phyloP scores from a whole-genome alignment of 2,113 vertebrate species.

The Upupa epops region DNA sequence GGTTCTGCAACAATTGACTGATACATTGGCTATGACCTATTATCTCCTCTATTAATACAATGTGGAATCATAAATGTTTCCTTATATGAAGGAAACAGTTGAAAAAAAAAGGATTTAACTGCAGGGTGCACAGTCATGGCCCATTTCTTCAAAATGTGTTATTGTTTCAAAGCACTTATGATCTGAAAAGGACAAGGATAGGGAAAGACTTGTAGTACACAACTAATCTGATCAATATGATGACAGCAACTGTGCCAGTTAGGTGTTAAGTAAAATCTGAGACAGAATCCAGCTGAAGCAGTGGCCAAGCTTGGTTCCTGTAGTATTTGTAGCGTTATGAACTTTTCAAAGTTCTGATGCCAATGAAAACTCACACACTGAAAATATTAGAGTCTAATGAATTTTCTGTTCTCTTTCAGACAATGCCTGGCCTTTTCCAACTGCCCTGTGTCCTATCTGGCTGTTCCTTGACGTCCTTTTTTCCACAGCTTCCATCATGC shows the following conservation, averaged over 20 bases:
- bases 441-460: conserved; percentile 92
- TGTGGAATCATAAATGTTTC: background rate
- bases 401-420: conserved; percentile 80
- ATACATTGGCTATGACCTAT: background rate
- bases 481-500: conserved; percentile 98
- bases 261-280: background rate
- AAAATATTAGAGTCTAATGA: background rate
- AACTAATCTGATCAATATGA: background rate
- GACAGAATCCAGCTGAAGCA: background rate
- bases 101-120: background rate
- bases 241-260: background rate
- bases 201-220: background rate
- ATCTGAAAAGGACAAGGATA: background rate
- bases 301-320: background rate
- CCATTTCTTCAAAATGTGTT: background rate
- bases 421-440: conserved; percentile 90
- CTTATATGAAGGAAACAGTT: background rate
- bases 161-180: background rate
- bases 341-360: background rate
- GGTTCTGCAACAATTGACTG: background rate
- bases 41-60: background rate
- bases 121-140: accelerated
- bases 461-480: conserved; percentile 98
- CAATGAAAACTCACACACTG: background rate
- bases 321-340: background rate